Evolutionary conservation across 2,888 invertebrate genomes (phyloP).

Genomic region (Metopia argyrocephala): DNA sequence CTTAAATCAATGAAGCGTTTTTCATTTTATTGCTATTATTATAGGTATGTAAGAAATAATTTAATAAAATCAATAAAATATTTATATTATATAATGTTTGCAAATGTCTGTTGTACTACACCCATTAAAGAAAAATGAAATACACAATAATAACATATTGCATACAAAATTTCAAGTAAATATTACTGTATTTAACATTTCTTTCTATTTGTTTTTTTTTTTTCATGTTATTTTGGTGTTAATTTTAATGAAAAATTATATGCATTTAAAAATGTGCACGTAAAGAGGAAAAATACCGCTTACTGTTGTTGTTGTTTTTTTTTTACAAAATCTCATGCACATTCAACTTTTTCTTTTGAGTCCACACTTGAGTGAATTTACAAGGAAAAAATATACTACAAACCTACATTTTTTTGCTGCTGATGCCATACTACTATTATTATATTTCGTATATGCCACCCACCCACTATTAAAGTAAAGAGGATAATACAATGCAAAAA

Average conservation of each 20-base stretch:
- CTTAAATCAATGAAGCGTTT: neutral
- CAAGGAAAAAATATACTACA: slow-evolving; percentile 43
- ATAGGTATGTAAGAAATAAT: neutral
- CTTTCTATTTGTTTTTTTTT: slow-evolving; percentile 37
- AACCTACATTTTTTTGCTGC: slow-evolving; percentile 43
- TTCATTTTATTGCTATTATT: neutral
- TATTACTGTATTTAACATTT: slow-evolving; percentile 11
- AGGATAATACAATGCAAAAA: too few relatives aligned
- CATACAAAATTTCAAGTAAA: slow-evolving; percentile 10
- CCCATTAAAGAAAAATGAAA: neutral
- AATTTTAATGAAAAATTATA: slow-evolving; percentile 10
- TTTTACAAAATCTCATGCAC: too few relatives aligned
- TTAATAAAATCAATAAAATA: neutral
- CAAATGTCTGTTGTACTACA: neutral
- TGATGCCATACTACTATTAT: too few relatives aligned
- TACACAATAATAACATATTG: slow-evolving; percentile 12
- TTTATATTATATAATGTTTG: neutral
- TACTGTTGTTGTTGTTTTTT: slow-evolving; percentile 8
- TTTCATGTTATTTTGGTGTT: neutral
- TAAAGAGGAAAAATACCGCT: slow-evolving; percentile 42
- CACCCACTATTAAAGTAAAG: too few relatives aligned
- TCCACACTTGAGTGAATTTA: slow-evolving; percentile 53
- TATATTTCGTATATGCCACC: slow-evolving; percentile 46
- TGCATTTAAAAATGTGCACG: too few relatives aligned
- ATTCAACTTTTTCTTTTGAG: slow-evolving; percentile 32